Evolutionary conservation across 1,140 invertebrate species (phyloP).

Genomic region (Eciton burchellii): DNA sequence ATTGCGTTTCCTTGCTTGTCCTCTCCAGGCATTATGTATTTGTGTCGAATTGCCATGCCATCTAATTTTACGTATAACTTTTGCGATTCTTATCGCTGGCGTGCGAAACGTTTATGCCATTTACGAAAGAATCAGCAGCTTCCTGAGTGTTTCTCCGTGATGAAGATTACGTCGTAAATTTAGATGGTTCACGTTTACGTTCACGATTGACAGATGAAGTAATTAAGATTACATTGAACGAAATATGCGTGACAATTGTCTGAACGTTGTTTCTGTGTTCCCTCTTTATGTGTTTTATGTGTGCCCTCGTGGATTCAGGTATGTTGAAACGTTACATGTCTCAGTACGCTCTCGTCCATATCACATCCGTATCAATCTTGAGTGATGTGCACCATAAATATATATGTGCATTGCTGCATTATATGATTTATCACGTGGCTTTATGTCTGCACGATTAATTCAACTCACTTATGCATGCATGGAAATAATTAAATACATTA

Average conservation of each 20-base stretch:
- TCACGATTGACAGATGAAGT: slow-evolving; percentile 9
- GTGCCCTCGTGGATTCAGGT: slow-evolving; percentile 79
- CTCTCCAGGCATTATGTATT: slow-evolving; percentile 3
- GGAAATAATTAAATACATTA: background rate
- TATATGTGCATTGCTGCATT: slow-evolving; percentile 11
- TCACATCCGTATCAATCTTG: background rate
- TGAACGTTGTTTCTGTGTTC: slow-evolving; percentile 74
- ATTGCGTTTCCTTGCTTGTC: slow-evolving; percentile 57
- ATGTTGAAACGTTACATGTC: slow-evolving; percentile 74
- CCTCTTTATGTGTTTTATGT: slow-evolving; percentile 79
- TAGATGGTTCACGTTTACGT: slow-evolving; percentile 19
- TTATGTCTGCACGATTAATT: slow-evolving; percentile 26
- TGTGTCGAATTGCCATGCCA: too few species aligned
- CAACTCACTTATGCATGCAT: background rate
- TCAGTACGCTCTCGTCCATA: background rate
- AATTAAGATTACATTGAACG: slow-evolving; percentile 18
- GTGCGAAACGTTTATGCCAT: background rate
- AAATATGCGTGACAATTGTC: slow-evolving; percentile 50
- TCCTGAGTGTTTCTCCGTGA: background rate
- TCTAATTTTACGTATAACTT: slow-evolving; percentile 27
- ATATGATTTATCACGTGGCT: background rate
- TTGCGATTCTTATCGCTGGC: slow-evolving; percentile 29
- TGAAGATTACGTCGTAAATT: slow-evolving; percentile 19
- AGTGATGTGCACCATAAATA: background rate
- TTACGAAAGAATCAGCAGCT: background rate